Base-by-base conservation (phyloP, 2,888 invertebrate genomes). In the Pandemis corylana region DNA sequence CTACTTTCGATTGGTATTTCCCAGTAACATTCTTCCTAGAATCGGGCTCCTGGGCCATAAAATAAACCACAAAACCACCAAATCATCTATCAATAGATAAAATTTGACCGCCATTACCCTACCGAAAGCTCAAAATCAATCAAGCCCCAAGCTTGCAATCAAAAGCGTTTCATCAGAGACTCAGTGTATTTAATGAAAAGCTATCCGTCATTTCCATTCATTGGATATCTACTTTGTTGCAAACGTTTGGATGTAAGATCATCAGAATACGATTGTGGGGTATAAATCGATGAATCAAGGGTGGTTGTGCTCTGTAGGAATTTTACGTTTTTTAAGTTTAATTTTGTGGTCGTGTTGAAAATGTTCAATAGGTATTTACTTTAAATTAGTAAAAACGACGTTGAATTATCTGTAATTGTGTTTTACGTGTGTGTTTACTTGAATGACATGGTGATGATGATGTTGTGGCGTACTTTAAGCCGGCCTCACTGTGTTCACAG, bases 151-250 rank as follows among this genome's bases (percentile, higher is more conserved):
- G 65, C 41, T 53, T 10, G 51, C 51, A 74, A 74, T 66, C 73
- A 69, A 65, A 69, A 74, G 36, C 65, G 66, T 70, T 69, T 74
- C 66, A 66, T 53, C 51, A 41, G 49, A 63, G 12, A 9, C 63
- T 15, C 72, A 13, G 61, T 62, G 51, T 66, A 70, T 53, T 69
- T 74, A 74, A 70, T 70, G 66, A 66, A 74, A 44, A 70, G 44
- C 74, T 66, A 70, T 74, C 70, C 74, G 66, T 74, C 70, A 74
- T 64, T 62, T 41, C 61, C 64, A 74, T 74, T 70, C 66, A 70
- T 70, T 66, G 51, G 28, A 36, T 42, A 49, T 44, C 42, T 41
- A 73, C 42, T 73, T 65, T 51, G 74, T 66, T 74, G 28, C 59
- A 10, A 20, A 59, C 59, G 12, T 59, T 56, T 59, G 12, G 59